Conservation (phyloP, 2,888 invertebrate species). For the Phymatocera aterrima region DNA sequence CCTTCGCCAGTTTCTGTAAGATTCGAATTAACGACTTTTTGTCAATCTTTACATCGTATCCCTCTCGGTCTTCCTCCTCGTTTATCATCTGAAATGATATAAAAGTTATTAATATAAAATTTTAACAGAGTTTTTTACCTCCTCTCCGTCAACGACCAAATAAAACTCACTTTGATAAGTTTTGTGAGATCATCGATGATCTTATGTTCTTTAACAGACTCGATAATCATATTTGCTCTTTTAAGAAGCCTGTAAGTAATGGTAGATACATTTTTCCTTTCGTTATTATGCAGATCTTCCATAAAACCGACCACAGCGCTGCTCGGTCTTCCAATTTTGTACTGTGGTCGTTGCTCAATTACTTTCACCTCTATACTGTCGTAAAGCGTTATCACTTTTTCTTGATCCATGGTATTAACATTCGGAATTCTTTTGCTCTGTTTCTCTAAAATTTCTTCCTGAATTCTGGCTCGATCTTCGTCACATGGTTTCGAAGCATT, state of each 20-base stretch:
- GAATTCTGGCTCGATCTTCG: constrained; percentile 11
- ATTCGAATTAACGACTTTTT: constrained; percentile 81
- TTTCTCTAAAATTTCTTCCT: constrained; percentile 3
- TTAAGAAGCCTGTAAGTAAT: constrained; percentile 75
- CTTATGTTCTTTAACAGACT: constrained; percentile 78
- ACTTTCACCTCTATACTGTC: constrained; percentile 70
- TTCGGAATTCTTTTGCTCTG: constrained; percentile 9
- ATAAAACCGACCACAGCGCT: constrained; percentile 64
- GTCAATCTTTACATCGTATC: constrained; percentile 78
- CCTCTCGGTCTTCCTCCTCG: constrained; percentile 77
- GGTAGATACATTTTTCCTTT: constrained; percentile 58
- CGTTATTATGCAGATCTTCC: constrained; percentile 60
- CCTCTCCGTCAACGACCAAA: neutral
- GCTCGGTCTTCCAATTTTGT: constrained; percentile 55
- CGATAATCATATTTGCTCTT: constrained; percentile 81
- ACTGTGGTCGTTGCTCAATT: constrained; percentile 65
- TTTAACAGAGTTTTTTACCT: no score
- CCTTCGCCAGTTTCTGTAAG: constrained; percentile 77
- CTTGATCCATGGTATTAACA: constrained; percentile 33
- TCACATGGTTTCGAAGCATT: constrained; percentile 24
- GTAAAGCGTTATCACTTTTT: constrained; percentile 58
- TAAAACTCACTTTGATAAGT: constrained; percentile 73
- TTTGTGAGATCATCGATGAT: constrained; percentile 78
- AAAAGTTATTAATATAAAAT: neutral
- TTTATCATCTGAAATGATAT: constrained; percentile 73